These are phyloP conservation scores for Ophiodon elongatus DNA, from an alignment of 2,113 vertebrate genomes.

Conservation along the genomic window DNA sequence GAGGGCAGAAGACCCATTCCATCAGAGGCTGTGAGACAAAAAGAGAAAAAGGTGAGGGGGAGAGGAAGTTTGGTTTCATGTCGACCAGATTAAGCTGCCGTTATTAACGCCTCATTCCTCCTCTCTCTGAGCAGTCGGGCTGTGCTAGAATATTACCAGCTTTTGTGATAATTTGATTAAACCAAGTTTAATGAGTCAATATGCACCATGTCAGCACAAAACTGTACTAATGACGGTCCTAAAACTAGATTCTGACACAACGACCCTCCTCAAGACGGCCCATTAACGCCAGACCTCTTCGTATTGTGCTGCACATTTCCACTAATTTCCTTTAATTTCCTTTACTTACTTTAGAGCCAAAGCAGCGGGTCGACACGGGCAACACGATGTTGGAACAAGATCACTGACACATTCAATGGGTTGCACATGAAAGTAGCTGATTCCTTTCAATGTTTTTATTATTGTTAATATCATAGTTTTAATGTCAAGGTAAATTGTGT, in stretches of 20 bases:
- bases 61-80: neutral
- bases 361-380: too few species aligned
- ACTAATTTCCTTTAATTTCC: neutral
- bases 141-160: neutral
- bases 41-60: neutral
- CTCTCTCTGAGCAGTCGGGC: neutral
- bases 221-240: neutral
- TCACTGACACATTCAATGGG: too few species aligned
- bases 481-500: too few species aligned
- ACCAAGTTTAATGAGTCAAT: neutral
- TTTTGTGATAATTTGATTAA: neutral
- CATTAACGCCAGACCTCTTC: neutral
- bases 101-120: neutral
- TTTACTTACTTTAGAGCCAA: too few species aligned
- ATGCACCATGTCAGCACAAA: neutral
- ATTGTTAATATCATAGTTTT: too few species aligned
- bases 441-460: too few species aligned
- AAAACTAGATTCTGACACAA: neutral
- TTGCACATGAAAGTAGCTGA: too few species aligned
- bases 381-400: too few species aligned
- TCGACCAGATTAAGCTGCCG: neutral
- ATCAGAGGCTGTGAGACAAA: neutral
- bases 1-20: conserved; percentile 17
- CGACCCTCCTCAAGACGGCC: neutral
- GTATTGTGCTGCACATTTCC: neutral